Base-by-base conservation (phyloP, 2,888 invertebrate genomes). In the Amphipoea lucens region DNA sequence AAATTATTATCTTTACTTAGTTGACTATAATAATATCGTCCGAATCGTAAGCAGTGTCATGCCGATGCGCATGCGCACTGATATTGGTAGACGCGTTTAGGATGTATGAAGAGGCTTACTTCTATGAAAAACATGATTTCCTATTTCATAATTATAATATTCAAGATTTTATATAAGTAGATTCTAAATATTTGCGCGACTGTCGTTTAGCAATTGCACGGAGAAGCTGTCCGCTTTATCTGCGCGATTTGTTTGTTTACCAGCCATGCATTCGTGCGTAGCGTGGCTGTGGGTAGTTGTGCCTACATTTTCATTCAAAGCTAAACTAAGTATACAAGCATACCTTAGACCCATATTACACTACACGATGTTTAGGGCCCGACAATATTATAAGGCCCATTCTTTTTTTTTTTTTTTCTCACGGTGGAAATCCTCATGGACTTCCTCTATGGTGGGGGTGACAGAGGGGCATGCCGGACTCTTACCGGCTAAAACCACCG, bases 11-110 rank as follows among this genome's bases (percentile, higher is more conserved):
- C 51, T 45, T 36, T 66, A 57, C 57, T 57, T 57, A 57, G 23
- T 66, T 42, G 23, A 51, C 51, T 71, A 6, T 17, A 23, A 17
- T 73, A 48, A 74, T 74, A 36, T 70, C 4, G 48, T 12, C 17
- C 4, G 2, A 4, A 51, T 51, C 36, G 17, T 36, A 20, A 71
- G n/a, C 20, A 40, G 36, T 71, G 17, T n/a, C 48, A 51, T 71
- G 40, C 0, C n/a, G n/a, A 69, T 40, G 40, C 74, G 57, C 42
- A 74, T 29, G 36, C 57, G 75, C 74, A 75, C 0, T 74, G 6
- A 17, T 57, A 74, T 45, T 36, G 11, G 1, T 69, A 48, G 36
- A 36, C 1, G 69, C 48, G 11, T 68, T 23, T 68, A 23, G 23
- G 36, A 68, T 36, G 5, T 45, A 48, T 62, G 42, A 62, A 12